A percentile compares a stretch with the other conserved stretches of the same genome.
These are phyloP conservation scores for Oscheius sp. DNA, from an alignment of 2,888 invertebrate species.

Conservation along the genomic window DNA sequence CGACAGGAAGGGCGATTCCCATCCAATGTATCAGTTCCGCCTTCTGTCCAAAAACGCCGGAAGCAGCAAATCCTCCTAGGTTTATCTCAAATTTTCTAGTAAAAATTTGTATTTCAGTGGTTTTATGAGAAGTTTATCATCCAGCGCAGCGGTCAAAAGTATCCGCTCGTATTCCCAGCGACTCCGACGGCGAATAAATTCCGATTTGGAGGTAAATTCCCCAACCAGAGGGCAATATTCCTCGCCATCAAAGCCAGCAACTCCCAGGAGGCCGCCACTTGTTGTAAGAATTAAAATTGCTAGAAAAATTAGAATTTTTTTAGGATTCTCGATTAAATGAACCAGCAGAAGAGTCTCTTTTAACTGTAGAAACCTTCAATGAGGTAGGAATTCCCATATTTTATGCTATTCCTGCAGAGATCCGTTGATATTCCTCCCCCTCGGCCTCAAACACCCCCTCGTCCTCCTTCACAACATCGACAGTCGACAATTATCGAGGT, in stretches of 20 bases:
- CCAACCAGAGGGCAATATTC: not conserved
- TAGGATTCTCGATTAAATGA: not conserved
- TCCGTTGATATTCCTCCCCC: conserved; percentile 17
- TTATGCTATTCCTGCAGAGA: not conserved
- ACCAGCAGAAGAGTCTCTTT: not conserved
- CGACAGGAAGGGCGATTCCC: not conserved
- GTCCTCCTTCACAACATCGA: not conserved
- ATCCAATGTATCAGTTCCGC: not conserved
- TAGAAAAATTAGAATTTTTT: no score
- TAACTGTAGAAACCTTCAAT: not conserved
- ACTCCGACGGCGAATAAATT: conserved; percentile 13
- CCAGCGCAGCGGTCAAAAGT: conserved; percentile 18
- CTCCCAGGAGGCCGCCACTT: not conserved
- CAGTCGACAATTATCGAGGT: conserved; percentile 1
- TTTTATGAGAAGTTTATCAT: conserved; percentile 17
- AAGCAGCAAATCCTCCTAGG: conserved; percentile 6
- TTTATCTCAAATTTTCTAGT: not conserved
- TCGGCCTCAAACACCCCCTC: not conserved
- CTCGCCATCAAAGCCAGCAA: not conserved
- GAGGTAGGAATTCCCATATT: not conserved
- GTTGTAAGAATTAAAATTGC: not conserved
- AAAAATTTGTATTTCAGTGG: not conserved
- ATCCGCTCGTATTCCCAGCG: conserved; percentile 27
- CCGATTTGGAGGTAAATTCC: not conserved
- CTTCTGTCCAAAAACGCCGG: conserved; percentile 24